Evolutionary conservation across 2,113 vertebrate genomes (phyloP).

Genomic region (Potamarius usumacintae): DNA sequence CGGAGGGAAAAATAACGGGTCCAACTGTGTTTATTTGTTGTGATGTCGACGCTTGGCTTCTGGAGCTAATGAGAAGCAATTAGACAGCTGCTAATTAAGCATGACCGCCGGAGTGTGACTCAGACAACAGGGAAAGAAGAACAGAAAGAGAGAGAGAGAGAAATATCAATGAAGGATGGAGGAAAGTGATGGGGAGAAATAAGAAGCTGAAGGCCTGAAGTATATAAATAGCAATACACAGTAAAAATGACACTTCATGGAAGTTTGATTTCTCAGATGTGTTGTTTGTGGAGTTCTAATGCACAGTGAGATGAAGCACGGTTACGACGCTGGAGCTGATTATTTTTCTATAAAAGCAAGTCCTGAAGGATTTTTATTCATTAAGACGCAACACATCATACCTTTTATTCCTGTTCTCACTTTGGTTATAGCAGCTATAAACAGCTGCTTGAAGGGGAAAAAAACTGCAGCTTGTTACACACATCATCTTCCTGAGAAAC

Average conservation of each 20-base stretch:
- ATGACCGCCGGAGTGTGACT: constrained; percentile 70
- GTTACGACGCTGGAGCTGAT: neutral
- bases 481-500: no score
- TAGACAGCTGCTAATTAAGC: constrained; percentile 76
- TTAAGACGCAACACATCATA: neutral
- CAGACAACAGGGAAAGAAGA: constrained; percentile 35
- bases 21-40: constrained; percentile 57
- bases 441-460: neutral
- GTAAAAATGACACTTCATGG: neutral
- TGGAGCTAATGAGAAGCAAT: constrained; percentile 71
- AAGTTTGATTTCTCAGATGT: neutral
- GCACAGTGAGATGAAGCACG: neutral
- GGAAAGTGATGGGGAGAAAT: constrained; percentile 3
- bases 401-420: neutral
- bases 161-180: constrained; percentile 17
- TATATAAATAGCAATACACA: neutral
- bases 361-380: neutral
- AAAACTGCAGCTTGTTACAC: no score
- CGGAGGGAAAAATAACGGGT: constrained; percentile 7
- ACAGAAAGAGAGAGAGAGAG: constrained; percentile 18
- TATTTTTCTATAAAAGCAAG: neutral
- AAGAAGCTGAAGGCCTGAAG: neutral
- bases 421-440: neutral
- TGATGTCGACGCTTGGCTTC: constrained; percentile 66
- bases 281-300: neutral